Evolutionary conservation across 92 coral and sea anemone genomes (phyloP), one percentile per base, ranked within the genome.

Genomic region (Porites rus): DNA sequence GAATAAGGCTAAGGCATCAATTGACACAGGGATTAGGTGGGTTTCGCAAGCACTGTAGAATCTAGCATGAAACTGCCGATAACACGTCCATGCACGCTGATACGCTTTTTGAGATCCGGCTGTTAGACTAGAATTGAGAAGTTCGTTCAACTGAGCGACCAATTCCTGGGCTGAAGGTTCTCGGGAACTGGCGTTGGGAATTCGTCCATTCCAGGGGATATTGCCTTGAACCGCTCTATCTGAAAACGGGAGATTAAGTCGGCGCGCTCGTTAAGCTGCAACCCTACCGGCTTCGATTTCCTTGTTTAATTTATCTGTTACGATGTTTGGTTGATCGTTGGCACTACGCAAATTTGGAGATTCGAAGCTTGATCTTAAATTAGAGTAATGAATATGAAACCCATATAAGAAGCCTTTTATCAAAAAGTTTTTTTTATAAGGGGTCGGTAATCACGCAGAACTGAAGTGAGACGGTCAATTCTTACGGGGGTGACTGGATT

Each of bases 151-250:
- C 62, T 74, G 77, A 75, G 79, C 65, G 79, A 75, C 79, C 79
- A 75, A 52, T 75, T 75, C 79, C 79, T 75, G 79, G 79, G 79
- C 79, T 54, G 79, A 75, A 54, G 79, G 79, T 75, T 75, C 79
- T 53, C 25, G 50, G 65, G 79, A 75, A 75, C 79, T 75, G 79
- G 79, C 51, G 51, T 75, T 75, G 79, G 51, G 79, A 75, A 75
- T 75, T 75, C 65, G 66, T 54, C 79, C 63, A 51, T 51, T 51
- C 38, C 64, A 51, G 65, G 78, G 63, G 24, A 22, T 22, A 22
- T 22, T 22, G 24, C 24, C 24, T 22, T 22, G 24, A 22, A 22
- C 24, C 24, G 24, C 24, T 22, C 24, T 22, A 22, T 22, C 24
- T 22, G 24, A 22, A 22, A 22, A 22, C 24, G 24, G 24, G 24